phyloP scores from a whole-genome alignment of 2,113 vertebrate genomes.

The Meriones unguiculatus region DNA sequence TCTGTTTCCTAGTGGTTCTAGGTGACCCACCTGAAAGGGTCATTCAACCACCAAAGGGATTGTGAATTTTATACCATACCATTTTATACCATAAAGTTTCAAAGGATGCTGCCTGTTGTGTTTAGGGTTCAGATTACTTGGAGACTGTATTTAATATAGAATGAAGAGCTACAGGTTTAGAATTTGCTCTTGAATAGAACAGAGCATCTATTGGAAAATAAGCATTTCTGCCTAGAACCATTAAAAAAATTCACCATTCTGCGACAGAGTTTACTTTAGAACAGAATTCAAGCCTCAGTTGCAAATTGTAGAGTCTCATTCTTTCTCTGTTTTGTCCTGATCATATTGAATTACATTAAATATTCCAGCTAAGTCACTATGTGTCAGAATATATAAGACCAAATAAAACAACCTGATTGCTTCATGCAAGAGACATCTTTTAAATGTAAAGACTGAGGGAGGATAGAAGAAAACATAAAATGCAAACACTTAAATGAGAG shows the following conservation, averaged over 20 bases:
- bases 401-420: not conserved
- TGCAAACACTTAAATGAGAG: not conserved
- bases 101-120: not conserved
- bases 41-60: not conserved
- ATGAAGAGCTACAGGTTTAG: not conserved
- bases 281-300: not conserved
- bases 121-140: slow-evolving; percentile 26
- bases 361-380: not conserved
- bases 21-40: not conserved
- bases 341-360: not conserved
- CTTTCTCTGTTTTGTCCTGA: not conserved
- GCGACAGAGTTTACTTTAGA: not conserved
- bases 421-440: slow-evolving; percentile 9
- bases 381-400: not conserved
- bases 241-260: not conserved
- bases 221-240: not conserved
- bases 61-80: not conserved
- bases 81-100: not conserved
- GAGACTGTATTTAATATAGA: not conserved
- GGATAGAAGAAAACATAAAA: not conserved
- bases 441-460: slow-evolving; percentile 1
- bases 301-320: not conserved
- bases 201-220: not conserved
- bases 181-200: not conserved
- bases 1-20: not conserved